A percentile compares a stretch with the other conserved stretches of the same genome.
Evolutionary conservation across 2,888 invertebrate species (phyloP).

Genomic region (Andrena bicolor): DNA sequence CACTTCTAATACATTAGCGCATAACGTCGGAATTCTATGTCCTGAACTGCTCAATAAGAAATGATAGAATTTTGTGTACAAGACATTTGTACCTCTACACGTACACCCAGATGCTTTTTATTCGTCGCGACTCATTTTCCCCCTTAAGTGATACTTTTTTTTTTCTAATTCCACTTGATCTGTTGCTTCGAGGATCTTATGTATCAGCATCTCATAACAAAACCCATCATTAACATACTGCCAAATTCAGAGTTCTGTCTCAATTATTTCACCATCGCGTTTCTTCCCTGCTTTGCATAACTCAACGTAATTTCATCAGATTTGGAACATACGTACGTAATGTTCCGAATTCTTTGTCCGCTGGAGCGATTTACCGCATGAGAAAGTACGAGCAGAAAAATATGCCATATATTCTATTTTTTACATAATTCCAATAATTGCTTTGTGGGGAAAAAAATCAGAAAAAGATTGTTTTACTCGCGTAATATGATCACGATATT

Average conservation of each 20-base stretch:
- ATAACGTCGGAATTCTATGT: conserved; percentile 25
- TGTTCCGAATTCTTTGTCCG: conserved; percentile 14
- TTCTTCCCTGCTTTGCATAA: conserved; percentile 45
- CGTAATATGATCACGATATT: conserved; percentile 33
- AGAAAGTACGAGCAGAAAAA: conserved; percentile 68
- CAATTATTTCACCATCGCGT: conserved; percentile 54
- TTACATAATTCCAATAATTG: conserved; percentile 56
- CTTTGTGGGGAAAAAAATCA: conserved; percentile 60
- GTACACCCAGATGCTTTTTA: conserved; percentile 46
- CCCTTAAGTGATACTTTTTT: conserved; percentile 16
- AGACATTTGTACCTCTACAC: conserved; percentile 58
- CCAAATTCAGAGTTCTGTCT: conserved; percentile 60
- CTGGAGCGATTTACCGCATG: conserved; percentile 49
- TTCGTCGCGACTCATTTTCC: conserved; percentile 41
- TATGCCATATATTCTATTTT: conserved; percentile 57
- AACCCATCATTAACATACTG: conserved; percentile 78
- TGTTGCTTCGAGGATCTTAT: conserved; percentile 50
- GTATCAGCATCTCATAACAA: conserved; percentile 75
- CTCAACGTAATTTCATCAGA: conserved; percentile 53
- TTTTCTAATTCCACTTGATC: conserved; percentile 38
- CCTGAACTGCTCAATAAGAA: conserved; percentile 16
- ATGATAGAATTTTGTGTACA: conserved; percentile 24
- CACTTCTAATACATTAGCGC: conserved; percentile 5
- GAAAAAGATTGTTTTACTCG: conserved; percentile 50
- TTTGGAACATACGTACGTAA: conserved; percentile 44